Conservation (phyloP, 2,113 vertebrate genomes). For the Actenoides lindsayi region DNA sequence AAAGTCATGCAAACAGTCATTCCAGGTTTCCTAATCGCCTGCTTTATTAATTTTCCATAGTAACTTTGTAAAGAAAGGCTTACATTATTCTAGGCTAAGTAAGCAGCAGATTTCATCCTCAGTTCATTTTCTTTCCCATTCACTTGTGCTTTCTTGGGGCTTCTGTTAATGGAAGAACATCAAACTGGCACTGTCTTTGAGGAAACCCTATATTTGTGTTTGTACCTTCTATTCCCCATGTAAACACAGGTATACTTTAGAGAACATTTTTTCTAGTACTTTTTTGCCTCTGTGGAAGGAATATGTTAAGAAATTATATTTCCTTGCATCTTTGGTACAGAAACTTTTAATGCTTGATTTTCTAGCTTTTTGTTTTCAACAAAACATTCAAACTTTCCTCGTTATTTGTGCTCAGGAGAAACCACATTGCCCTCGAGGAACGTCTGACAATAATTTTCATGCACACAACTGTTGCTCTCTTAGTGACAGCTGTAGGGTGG, state of each 20-base stretch:
- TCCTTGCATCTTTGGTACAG: neutral
- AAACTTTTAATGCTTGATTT: neutral
- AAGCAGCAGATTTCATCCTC: neutral
- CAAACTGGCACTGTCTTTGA: neutral
- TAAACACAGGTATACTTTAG: neutral
- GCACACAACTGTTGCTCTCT: neutral
- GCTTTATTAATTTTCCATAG: neutral
- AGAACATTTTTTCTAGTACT: neutral
- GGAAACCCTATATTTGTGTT: neutral
- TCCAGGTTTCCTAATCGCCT: neutral
- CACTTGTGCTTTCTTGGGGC: neutral
- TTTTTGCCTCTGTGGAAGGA: neutral
- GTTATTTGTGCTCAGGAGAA: neutral
- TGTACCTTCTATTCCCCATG: neutral
- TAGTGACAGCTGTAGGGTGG: neutral
- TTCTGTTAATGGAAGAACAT: neutral
- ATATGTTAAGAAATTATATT: neutral
- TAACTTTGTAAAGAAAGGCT: neutral
- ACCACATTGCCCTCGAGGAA: neutral
- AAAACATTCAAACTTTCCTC: neutral
- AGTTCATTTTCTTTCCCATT: neutral
- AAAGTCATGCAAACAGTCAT: neutral
- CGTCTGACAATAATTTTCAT: neutral
- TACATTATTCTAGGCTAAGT: neutral
- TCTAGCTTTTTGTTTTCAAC: neutral